phyloP scores from a whole-genome alignment of 2,113 vertebrate genomes.

The Paramisgurnus dabryanus region DNA sequence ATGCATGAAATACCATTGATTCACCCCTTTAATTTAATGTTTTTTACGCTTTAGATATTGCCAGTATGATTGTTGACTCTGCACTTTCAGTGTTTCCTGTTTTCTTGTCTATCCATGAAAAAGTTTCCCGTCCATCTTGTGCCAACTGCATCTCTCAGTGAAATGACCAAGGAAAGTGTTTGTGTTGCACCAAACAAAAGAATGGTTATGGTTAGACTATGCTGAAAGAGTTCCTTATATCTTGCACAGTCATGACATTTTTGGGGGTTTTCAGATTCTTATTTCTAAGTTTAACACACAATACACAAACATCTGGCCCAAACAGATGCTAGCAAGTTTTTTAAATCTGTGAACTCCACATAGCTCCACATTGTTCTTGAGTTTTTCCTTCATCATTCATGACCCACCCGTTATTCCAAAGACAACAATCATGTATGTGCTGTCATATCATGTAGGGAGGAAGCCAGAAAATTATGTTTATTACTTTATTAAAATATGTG shows the following conservation, averaged over 20 bases:
- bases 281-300: neutral
- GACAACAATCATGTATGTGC: too few relatives aligned
- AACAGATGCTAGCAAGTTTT: neutral
- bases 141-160: slow-evolving; percentile 47
- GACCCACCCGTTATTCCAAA: neutral
- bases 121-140: slow-evolving; percentile 52
- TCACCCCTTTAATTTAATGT: slow-evolving; percentile 32
- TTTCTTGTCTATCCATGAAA: slow-evolving; percentile 55
- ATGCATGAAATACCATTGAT: too few relatives aligned
- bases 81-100: slow-evolving; percentile 51
- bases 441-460: too few relatives aligned
- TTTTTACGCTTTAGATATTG: slow-evolving; percentile 68
- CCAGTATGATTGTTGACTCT: slow-evolving; percentile 56
- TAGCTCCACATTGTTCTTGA: neutral
- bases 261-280: neutral
- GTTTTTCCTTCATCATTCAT: neutral
- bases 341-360: neutral
- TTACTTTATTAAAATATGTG: too few relatives aligned
- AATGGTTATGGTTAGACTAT: slow-evolving; percentile 2
- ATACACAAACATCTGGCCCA: neutral
- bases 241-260: neutral
- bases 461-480: too few relatives aligned
- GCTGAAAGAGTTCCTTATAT: slow-evolving; percentile 16
- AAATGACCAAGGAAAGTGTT: slow-evolving; percentile 53
- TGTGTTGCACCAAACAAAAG: slow-evolving; percentile 44